A percentile compares a stretch with the other conserved stretches of the same genome.
phyloP scores from a whole-genome alignment of 2,888 invertebrate genomes.

The Heliconius cydno region DNA sequence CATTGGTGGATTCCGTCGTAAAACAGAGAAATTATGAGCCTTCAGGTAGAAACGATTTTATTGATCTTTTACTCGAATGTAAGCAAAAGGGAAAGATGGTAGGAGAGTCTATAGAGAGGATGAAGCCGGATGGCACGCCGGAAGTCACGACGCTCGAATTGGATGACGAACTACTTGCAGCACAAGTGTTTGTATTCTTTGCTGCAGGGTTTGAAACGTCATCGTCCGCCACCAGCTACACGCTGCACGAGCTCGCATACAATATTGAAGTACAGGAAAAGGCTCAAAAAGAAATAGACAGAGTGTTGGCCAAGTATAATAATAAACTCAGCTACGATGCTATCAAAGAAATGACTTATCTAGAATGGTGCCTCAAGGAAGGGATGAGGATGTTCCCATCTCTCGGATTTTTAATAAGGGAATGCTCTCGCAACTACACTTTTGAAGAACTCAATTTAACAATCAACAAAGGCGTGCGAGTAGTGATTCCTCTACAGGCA shows the following conservation, averaged over 20 bases:
- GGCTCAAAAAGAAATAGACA: constrained; percentile 62
- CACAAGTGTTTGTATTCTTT: constrained; percentile 64
- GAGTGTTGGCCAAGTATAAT: constrained; percentile 56
- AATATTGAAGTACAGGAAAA: constrained; percentile 61
- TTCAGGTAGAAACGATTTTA: constrained; percentile 56
- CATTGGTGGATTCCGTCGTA: constrained; percentile 60
- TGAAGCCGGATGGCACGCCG: constrained; percentile 46
- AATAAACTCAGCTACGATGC: constrained; percentile 64
- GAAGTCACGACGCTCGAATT: constrained; percentile 43
- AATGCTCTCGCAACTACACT: constrained; percentile 58
- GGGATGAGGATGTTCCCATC: constrained; percentile 70
- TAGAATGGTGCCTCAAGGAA: constrained; percentile 65
- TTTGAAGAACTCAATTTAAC: constrained; percentile 59
- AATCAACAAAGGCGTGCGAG: constrained; percentile 60
- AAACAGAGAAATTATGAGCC: constrained; percentile 61
- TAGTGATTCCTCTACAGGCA: constrained; percentile 57
- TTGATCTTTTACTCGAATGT: constrained; percentile 52
- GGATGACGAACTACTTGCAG: constrained; percentile 47
- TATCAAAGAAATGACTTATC: constrained; percentile 66
- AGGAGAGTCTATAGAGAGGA: constrained; percentile 51
- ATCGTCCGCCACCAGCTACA: constrained; percentile 69
- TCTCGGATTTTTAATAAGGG: constrained; percentile 61
- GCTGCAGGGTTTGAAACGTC: constrained; percentile 79
- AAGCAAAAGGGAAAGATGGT: constrained; percentile 50
- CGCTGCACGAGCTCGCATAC: constrained; percentile 66